Evolutionary conservation across 1,140 invertebrate genomes (phyloP), one percentile per base, ranked within the genome.

Genomic region (Spodoptera frugiperda): DNA sequence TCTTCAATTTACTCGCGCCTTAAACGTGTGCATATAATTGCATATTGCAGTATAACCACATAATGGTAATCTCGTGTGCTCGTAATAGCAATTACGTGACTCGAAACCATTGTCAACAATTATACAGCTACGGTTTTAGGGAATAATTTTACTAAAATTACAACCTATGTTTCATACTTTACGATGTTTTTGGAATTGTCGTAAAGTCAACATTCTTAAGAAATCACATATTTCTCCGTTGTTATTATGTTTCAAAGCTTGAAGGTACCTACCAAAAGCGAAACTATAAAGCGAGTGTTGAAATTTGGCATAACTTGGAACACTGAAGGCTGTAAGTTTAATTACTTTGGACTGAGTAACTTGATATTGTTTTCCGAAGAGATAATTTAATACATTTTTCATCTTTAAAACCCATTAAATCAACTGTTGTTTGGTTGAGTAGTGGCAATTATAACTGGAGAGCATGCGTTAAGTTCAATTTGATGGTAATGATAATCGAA

Each of bases 61-160:
- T 80, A 82, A 81, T 82, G 78, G 61, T 73, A 82, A 74, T 79
- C 81, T 85, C 83, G 84, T 83, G 84, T 74, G 75, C 72, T 88
- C 87, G 87, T 89, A 85, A 89, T 85, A 78, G 70, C 81, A 82
- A 80, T 82, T 90, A 89, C 87, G 87, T 85, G 85, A 84, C 84
- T 79, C 73, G 78, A 79, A 83, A 77, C 33, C 80, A 78, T 71
- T 82, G 80, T 85, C 81, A 84, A 84, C 82, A 84, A 86, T 85
- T 77, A 74, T 19, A 61, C 54, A n/a, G 21, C 39, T 19, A 67
- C 44, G 63, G 44, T 30, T 51, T 68, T 68, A 21, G 65, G 49
- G 65, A 67, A 67, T 25, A 67, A 48, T 25, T 67, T 67, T 48
- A 67, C 63, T 25, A 9, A 49, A 44, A 48, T 48, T 48, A 67